A percentile compares a stretch with the other conserved stretches of the same genome.
Conservation (phyloP, 2,113 vertebrate genomes). For the Enhydra lutris region DNA sequence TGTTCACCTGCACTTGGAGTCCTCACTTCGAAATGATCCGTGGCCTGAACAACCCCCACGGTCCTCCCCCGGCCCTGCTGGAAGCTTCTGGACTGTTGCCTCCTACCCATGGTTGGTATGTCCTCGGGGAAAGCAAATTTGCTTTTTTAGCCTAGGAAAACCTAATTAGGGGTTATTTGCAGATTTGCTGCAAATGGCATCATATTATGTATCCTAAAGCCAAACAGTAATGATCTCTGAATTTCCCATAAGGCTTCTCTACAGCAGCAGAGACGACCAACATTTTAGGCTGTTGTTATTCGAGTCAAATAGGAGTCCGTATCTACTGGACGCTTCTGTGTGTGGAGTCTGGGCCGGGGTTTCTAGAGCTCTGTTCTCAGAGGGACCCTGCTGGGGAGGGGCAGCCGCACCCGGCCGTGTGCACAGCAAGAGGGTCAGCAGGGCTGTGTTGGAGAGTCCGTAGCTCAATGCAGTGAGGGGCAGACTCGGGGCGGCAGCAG, state of each 20-base stretch:
- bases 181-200: not conserved
- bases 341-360: not conserved
- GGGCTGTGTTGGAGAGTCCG: not conserved
- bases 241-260: not conserved
- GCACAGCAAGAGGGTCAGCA: not conserved
- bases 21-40: not conserved
- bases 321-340: not conserved
- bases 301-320: not conserved
- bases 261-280: not conserved
- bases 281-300: not conserved
- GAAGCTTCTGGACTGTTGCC: not conserved
- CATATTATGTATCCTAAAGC: not conserved
- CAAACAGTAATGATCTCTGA: not conserved
- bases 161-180: constrained; percentile 36
- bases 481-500: not conserved
- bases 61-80: not conserved
- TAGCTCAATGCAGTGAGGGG: not conserved
- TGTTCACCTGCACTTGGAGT: not conserved
- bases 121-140: not conserved
- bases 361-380: not conserved
- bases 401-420: no score
- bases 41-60: not conserved
- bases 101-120: not conserved
- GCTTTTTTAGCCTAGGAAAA: constrained; percentile 46
- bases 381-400: not conserved